These are phyloP conservation scores for Pteropus rufus DNA, from an alignment of 2,797 vertebrate genomes.

Conservation along the genomic window DNA sequence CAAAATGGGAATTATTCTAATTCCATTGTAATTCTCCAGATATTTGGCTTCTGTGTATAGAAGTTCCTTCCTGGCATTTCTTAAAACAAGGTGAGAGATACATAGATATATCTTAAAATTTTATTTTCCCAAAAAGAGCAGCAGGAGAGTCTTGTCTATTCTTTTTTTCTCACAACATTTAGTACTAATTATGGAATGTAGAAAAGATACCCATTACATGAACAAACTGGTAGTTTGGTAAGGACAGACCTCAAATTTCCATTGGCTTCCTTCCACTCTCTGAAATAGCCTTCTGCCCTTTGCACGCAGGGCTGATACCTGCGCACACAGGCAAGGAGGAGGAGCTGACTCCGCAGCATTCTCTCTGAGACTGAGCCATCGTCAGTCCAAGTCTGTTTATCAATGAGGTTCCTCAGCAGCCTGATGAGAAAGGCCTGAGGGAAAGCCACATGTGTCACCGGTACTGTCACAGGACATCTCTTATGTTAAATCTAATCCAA, in stretches of 20 bases:
- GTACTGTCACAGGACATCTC: background rate
- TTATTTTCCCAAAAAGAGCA: background rate
- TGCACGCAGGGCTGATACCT: conserved; percentile 87
- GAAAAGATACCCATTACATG: background rate
- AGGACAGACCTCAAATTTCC: conserved; percentile 88
- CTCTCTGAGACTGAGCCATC: conserved; percentile 88
- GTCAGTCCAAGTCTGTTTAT: conserved; percentile 89
- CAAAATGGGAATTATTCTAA: background rate
- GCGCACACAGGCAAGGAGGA: conserved; percentile 86
- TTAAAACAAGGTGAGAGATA: background rate
- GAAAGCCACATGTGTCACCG: background rate
- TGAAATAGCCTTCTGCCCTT: conserved; percentile 86
- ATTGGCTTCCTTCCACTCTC: conserved; percentile 87
- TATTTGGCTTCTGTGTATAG: background rate
- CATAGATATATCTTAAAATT: background rate
- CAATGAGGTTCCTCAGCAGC: conserved; percentile 88
- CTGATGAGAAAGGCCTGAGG: conserved; percentile 88
- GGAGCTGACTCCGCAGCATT: conserved; percentile 87
- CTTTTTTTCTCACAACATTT: background rate
- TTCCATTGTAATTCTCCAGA: background rate
- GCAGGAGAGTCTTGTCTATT: background rate
- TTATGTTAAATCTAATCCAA: background rate
- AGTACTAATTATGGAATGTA: background rate
- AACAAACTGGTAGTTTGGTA: background rate
- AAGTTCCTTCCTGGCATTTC: background rate